These are phyloP conservation scores for Ditylenchus weischeri DNA, from an alignment of 2,888 invertebrate genomes.

Conservation along the genomic window DNA sequence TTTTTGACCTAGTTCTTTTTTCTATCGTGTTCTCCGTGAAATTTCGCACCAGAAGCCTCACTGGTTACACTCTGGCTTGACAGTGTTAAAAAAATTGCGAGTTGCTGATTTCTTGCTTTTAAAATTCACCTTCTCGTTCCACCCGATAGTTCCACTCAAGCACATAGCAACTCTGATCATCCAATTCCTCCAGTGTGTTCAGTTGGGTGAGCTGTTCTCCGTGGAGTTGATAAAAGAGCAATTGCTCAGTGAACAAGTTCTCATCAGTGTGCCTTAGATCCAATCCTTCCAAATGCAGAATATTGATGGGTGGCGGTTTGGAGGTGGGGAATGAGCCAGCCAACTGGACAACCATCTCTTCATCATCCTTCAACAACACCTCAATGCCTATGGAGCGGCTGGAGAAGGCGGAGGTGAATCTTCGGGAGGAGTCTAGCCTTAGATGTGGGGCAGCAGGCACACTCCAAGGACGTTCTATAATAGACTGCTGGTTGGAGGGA, in stretches of 20 bases:
- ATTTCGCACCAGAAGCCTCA: too few relatives aligned
- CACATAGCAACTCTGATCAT: slow-evolving; percentile 44
- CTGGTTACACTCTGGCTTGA: too few relatives aligned
- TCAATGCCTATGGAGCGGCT: background rate
- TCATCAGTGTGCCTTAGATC: slow-evolving; percentile 37
- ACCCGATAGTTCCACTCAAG: slow-evolving; percentile 50
- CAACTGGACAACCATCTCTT: slow-evolving; percentile 19
- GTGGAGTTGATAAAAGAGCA: slow-evolving; percentile 26
- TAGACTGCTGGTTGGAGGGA: background rate
- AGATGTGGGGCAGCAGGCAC: background rate
- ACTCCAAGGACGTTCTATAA: background rate
- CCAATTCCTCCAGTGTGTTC: slow-evolving; percentile 29
- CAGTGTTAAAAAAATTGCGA: too few relatives aligned
- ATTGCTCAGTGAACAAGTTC: slow-evolving; percentile 44
- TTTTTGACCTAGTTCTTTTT: too few relatives aligned
- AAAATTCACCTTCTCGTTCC: slow-evolving; percentile 31
- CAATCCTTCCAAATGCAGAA: slow-evolving; percentile 28
- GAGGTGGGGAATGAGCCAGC: slow-evolving; percentile 19
- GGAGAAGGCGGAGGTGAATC: background rate
- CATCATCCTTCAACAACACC: slow-evolving; percentile 25
- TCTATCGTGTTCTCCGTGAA: too few relatives aligned
- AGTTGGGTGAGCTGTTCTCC: slow-evolving; percentile 36
- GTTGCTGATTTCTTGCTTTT: too few relatives aligned
- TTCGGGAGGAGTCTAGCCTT: background rate
- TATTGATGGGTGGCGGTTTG: slow-evolving; percentile 15